phyloP scores from a whole-genome alignment of 2,797 vertebrate species.

The Emys orbicularis region DNA sequence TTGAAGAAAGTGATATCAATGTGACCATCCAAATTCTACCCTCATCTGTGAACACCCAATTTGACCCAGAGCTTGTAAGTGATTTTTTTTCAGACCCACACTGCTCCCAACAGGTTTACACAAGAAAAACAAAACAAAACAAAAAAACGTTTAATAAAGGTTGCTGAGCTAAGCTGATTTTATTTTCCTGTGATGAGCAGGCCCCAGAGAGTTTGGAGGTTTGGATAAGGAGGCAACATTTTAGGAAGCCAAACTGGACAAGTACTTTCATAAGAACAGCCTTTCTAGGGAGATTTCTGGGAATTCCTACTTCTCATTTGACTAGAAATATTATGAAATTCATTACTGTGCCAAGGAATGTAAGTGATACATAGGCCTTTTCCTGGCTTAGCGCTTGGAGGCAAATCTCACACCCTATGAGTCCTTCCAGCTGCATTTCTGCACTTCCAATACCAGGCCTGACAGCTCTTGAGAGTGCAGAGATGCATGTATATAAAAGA shows the following conservation, averaged over 20 bases:
- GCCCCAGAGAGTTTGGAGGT: background rate
- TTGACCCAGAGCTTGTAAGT: background rate
- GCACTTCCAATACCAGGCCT: background rate
- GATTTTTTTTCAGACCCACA: background rate
- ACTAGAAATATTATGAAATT: background rate
- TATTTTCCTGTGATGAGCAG: slow-evolving; percentile 13
- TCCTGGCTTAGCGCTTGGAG: slow-evolving; percentile 3
- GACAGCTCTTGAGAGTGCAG: background rate
- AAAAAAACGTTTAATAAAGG: background rate
- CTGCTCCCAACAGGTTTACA: background rate
- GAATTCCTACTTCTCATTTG: background rate
- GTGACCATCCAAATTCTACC: slow-evolving; percentile 30
- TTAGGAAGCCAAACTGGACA: background rate
- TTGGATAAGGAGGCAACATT: background rate
- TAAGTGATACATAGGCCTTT: background rate
- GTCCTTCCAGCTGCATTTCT: background rate
- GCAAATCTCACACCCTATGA: background rate
- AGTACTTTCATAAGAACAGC: background rate
- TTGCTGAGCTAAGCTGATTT: background rate
- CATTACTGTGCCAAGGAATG: rapidly evolving
- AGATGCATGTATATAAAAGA: background rate
- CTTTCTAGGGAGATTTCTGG: background rate
- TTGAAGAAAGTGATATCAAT: slow-evolving; percentile 50
- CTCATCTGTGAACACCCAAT: slow-evolving; percentile 51
- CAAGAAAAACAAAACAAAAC: background rate